Evolutionary conservation across 2,888 invertebrate genomes (phyloP).

Genomic region (Idaea dimidiata): DNA sequence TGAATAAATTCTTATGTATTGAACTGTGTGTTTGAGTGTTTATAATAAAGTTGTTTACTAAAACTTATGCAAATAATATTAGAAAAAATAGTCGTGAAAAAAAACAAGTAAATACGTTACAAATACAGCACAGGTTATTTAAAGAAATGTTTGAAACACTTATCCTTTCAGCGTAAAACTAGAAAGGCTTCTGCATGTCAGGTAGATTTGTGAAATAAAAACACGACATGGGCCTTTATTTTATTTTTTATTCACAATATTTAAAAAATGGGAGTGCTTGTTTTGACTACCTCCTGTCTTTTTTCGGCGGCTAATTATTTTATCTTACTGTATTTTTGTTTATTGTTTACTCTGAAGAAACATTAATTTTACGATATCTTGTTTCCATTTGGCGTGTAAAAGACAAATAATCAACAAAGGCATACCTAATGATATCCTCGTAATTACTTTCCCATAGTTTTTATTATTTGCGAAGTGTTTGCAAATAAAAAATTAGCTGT

Average conservation of each 20-base stretch:
- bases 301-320: neutral
- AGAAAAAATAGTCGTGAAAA: neutral
- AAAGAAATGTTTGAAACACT: neutral
- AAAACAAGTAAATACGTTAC: neutral
- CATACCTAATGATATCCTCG: too few relatives aligned
- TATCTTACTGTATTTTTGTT: neutral
- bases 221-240: neutral
- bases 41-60: too few relatives aligned
- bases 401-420: neutral
- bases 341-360: neutral
- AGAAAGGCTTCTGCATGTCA: neutral
- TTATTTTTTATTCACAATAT: neutral
- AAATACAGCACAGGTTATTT: neutral
- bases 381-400: neutral
- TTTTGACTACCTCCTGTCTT: neutral
- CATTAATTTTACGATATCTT: neutral
- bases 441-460: neutral
- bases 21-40: too few relatives aligned
- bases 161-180: neutral
- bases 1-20: too few relatives aligned
- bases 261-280: neutral
- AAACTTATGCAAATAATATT: too few relatives aligned
- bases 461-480: neutral
- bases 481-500: too few relatives aligned
- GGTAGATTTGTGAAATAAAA: neutral